A percentile compares a stretch with the other conserved stretches of the same genome.
Conservation (phyloP, 2,888 invertebrate species). For the Lingula anatina region DNA sequence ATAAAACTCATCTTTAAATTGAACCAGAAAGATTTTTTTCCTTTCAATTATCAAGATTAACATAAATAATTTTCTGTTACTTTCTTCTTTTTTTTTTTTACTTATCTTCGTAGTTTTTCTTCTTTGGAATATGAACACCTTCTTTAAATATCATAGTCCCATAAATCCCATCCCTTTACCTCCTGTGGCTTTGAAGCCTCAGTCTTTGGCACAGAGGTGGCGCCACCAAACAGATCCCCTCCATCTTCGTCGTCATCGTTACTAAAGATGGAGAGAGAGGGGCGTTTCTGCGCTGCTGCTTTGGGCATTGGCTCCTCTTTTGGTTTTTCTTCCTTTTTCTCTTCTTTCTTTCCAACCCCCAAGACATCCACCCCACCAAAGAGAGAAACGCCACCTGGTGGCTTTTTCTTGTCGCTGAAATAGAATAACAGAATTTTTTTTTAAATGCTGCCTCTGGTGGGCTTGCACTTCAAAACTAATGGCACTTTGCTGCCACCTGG, state of each 20-base stretch:
- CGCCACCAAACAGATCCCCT: too few species aligned
- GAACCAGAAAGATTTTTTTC: too few species aligned
- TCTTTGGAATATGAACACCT: background rate
- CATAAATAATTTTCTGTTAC: too few species aligned
- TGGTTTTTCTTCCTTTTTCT: background rate
- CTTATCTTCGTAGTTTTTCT: too few species aligned
- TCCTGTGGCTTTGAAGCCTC: constrained; percentile 4
- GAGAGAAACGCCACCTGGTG: constrained; percentile 38
- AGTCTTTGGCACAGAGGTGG: constrained; percentile 2
- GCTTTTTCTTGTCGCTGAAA: too few species aligned
- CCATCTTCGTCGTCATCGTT: constrained; percentile 15
- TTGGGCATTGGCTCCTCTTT: background rate
- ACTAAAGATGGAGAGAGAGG: constrained; percentile 15
- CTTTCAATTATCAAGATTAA: too few species aligned
- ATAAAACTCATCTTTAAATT: too few species aligned
- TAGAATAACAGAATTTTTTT: too few species aligned
- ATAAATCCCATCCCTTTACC: background rate
- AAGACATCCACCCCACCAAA: constrained; percentile 21
- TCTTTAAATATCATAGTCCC: background rate
- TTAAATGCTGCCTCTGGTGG: constrained; percentile 6
- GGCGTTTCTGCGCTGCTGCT: constrained; percentile 2
- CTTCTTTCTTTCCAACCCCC: constrained; percentile 1
- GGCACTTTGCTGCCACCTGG: too few species aligned
- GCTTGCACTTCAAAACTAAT: constrained; percentile 16
- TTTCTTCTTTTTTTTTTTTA: too few species aligned